Conservation (phyloP, 2,113 vertebrate species). For the Origma solitaria region DNA sequence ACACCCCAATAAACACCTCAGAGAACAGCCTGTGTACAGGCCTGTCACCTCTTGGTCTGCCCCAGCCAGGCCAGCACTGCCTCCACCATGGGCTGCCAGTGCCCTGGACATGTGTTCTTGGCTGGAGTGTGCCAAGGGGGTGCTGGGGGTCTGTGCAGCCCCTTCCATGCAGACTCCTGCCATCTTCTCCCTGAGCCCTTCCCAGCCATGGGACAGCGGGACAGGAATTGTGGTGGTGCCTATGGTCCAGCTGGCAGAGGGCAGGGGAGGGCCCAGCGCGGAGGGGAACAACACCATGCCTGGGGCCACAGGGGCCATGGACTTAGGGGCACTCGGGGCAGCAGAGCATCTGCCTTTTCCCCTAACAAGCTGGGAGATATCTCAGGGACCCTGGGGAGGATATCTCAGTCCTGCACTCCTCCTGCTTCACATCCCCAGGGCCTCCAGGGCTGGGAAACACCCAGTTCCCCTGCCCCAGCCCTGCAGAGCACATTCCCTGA, state of each 20-base stretch:
- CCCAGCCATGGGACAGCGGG: not conserved
- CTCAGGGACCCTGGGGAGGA: not conserved
- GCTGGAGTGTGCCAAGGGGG: rapidly evolving
- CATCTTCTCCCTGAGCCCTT: not conserved
- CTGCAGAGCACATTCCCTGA: rapidly evolving
- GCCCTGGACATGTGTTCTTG: not conserved
- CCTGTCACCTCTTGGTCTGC: not conserved
- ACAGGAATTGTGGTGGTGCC: not conserved
- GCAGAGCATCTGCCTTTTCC: not conserved
- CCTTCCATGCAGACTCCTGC: not conserved
- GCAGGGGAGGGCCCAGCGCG: rapidly evolving
- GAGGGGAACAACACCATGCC: rapidly evolving
- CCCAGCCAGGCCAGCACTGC: not conserved
- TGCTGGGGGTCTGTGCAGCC: not conserved
- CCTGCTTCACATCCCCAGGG: not conserved
- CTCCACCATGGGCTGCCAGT: not conserved
- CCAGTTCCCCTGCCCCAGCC: rapidly evolving
- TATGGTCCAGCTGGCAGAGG: not conserved
- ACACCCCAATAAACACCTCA: not conserved
- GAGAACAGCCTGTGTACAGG: not conserved
- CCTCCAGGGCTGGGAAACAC: not conserved
- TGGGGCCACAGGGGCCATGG: rapidly evolving
- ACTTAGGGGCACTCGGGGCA: rapidly evolving
- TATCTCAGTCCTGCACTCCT: rapidly evolving
- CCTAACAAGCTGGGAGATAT: not conserved